Conservation (phyloP, 2,888 invertebrate genomes). For the Antheraea yamamai region DNA sequence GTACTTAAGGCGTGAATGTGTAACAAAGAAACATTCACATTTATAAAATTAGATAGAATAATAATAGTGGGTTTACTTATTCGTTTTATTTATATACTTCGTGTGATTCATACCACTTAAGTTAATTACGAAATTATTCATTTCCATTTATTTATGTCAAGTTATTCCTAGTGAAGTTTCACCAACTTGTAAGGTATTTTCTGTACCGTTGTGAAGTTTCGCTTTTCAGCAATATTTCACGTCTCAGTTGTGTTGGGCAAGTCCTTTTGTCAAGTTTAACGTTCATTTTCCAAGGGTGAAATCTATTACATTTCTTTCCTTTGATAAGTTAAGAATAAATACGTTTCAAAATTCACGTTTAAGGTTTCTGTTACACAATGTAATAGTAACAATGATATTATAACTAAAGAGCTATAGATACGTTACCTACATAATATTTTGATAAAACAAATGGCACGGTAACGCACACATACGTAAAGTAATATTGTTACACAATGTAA, state of each 20-base stretch:
- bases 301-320: background rate
- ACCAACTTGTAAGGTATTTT: background rate
- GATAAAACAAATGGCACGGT: too few relatives aligned
- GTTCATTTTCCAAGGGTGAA: background rate
- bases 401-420: too few relatives aligned
- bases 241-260: constrained; percentile 3
- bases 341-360: constrained; percentile 1
- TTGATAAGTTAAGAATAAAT: background rate
- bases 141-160: background rate
- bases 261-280: background rate
- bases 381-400: too few relatives aligned
- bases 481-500: background rate
- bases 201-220: constrained; percentile 1
- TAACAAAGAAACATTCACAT: too few relatives aligned
- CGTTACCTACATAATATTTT: too few relatives aligned
- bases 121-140: background rate
- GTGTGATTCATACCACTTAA: background rate
- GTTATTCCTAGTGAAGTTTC: background rate
- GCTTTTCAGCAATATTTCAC: constrained; percentile 5
- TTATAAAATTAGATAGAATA: too few relatives aligned
- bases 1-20: background rate
- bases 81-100: background rate
- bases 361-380: background rate
- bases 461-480: too few relatives aligned
- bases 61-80: background rate